Conservation (phyloP, 2,888 invertebrate genomes). For the Eilema sororculum region DNA sequence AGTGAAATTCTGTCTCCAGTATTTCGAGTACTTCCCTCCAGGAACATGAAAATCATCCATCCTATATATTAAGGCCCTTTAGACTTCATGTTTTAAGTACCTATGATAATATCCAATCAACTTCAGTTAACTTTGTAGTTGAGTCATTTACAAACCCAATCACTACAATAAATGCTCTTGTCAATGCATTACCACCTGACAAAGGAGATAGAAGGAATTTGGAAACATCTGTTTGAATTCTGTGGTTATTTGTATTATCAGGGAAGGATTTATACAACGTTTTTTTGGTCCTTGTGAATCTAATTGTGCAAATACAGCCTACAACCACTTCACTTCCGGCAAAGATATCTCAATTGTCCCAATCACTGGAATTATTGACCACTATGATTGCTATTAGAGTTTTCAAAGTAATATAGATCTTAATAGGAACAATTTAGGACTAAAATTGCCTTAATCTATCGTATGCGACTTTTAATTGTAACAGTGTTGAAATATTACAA, state of each 20-base stretch:
- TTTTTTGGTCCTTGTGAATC: background rate
- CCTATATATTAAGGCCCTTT: too few relatives aligned
- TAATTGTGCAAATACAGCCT: constrained; percentile 22
- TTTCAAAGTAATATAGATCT: constrained; percentile 4
- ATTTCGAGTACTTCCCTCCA: too few relatives aligned
- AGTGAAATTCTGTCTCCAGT: too few relatives aligned
- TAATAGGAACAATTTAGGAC: background rate
- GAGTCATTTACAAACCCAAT: background rate
- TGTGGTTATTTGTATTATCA: constrained; percentile 5
- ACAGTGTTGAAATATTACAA: constrained; percentile 45
- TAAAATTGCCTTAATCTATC: background rate
- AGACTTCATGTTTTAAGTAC: too few relatives aligned
- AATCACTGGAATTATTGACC: constrained; percentile 41
- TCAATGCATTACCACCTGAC: background rate
- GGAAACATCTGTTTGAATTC: constrained; percentile 3
- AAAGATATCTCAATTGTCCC: constrained; percentile 43
- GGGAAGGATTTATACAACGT: background rate
- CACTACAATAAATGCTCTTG: background rate
- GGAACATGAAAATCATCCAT: too few relatives aligned
- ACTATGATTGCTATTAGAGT: constrained; percentile 9
- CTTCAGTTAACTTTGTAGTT: background rate
- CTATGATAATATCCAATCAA: background rate
- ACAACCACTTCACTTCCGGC: constrained; percentile 40
- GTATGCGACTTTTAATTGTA: constrained; percentile 16
- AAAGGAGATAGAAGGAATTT: background rate